A percentile compares a stretch with the other conserved stretches of the same genome.
Evolutionary conservation across 2,113 vertebrate genomes (phyloP).

Genomic region (Thamnophis sirtalis): DNA sequence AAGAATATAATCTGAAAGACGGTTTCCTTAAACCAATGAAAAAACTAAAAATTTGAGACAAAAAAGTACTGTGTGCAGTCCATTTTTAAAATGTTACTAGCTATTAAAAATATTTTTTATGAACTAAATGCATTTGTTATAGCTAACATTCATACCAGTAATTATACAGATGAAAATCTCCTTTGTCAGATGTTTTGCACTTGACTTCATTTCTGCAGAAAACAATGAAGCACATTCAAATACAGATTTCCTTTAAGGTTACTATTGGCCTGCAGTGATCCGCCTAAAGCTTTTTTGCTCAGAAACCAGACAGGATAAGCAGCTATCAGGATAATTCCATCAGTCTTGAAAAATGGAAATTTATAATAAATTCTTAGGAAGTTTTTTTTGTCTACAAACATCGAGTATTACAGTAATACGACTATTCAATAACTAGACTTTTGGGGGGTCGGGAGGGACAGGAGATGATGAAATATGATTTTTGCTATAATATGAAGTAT

Average conservation of each 20-base stretch:
- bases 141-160: conserved; percentile 14
- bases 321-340: neutral
- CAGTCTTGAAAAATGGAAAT: neutral
- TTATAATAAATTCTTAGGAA: neutral
- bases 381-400: neutral
- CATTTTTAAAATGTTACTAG: conserved; percentile 10
- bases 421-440: neutral
- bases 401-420: neutral
- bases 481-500: neutral
- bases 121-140: conserved; percentile 21
- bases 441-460: neutral
- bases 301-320: conserved; percentile 35
- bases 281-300: conserved; percentile 19
- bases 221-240: conserved; percentile 2
- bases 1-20: neutral
- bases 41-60: neutral
- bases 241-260: conserved; percentile 24
- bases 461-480: neutral
- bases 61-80: neutral
- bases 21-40: neutral
- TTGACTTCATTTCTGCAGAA: conserved; percentile 28
- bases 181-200: conserved; percentile 20
- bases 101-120: conserved; percentile 3
- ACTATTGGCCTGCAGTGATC: conserved; percentile 31
- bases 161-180: conserved; percentile 23